Evolutionary conservation across 2,113 vertebrate species (phyloP).

Genomic region (Aleadryas rufinucha): DNA sequence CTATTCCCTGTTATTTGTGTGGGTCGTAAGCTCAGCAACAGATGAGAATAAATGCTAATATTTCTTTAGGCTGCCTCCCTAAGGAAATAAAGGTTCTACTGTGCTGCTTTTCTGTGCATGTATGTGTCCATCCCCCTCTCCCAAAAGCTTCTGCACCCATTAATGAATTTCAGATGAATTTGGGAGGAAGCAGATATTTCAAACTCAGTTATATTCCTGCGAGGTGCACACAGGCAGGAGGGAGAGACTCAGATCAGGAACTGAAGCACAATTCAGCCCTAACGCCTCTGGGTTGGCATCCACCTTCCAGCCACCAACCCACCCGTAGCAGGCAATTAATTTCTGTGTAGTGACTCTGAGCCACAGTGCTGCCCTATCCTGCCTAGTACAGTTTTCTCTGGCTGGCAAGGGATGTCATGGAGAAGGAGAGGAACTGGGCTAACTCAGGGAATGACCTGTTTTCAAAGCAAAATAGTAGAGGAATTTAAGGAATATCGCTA

Average conservation of each 20-base stretch:
- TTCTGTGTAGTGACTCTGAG: neutral
- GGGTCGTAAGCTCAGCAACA: constrained; percentile 46
- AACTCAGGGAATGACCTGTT: neutral
- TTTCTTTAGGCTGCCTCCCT: constrained; percentile 23
- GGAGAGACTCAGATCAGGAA: neutral
- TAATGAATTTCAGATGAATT: neutral
- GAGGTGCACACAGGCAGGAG: neutral
- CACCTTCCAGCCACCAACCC: neutral
- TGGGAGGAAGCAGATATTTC: neutral
- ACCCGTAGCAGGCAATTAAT: neutral
- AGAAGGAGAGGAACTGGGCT: neutral
- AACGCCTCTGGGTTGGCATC: neutral
- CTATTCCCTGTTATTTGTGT: constrained; percentile 50
- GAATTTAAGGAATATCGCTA: neutral
- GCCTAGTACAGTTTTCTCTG: neutral
- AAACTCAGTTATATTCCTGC: neutral
- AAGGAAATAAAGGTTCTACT: constrained; percentile 25
- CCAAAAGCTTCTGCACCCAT: neutral
- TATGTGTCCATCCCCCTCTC: neutral
- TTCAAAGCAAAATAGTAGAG: neutral
- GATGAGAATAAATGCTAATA: constrained; percentile 21
- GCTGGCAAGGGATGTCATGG: neutral
- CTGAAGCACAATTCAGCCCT: neutral
- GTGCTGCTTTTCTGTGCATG: neutral
- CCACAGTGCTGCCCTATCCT: fast-evolving